Evolutionary conservation across 2,113 vertebrate genomes (phyloP), one percentile per base, ranked within the genome.

Genomic region (Candoia aspera): DNA sequence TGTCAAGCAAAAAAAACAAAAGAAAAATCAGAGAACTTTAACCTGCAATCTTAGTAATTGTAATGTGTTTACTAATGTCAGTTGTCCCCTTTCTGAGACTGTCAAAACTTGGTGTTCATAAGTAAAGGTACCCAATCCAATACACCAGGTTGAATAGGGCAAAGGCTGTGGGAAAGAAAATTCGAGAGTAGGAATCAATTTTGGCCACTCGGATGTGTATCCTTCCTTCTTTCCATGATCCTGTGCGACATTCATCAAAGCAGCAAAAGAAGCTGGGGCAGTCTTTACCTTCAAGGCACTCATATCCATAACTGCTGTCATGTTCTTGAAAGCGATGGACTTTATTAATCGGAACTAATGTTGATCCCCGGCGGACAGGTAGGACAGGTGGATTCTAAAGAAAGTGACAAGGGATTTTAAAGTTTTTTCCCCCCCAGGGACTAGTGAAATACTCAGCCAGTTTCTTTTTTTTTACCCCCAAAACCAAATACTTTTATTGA

Each of bases 111-210:
- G 64, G 90, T 91, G 93, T 94, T 98, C 97, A 99, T 95, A 99
- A 97, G 95, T 99, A 99, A 96, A 99, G 98, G 95, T 99, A 99
- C 29, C 98, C 98, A 93, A 99, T 98, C 99, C 99, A 99, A 88
- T 99, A 99, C 94, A 99, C 98, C 84, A 99, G 97, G 96, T 99
- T 99, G 94, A 99, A 99, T 92, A 99, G 97, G 13, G 98, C 98
- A 95, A 99, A 99, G 83, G 99, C 99, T 84, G 99, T 99, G 46
- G 99, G 99, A 93, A 99, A 99, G 95, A 99, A 99, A 97, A 99
- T 99, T 95, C 99, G 95, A 0, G 99, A 98, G 90, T 99, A 99
- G 4, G 98, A 98, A 96, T 99, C 99, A 83, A 99, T 99, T 97
- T 99, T 99, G 92, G 99, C 98, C 93, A 99, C 98, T 42, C 98